Conservation (phyloP, 64 coral and sea anemone species). For the Actinia equina region DNA sequence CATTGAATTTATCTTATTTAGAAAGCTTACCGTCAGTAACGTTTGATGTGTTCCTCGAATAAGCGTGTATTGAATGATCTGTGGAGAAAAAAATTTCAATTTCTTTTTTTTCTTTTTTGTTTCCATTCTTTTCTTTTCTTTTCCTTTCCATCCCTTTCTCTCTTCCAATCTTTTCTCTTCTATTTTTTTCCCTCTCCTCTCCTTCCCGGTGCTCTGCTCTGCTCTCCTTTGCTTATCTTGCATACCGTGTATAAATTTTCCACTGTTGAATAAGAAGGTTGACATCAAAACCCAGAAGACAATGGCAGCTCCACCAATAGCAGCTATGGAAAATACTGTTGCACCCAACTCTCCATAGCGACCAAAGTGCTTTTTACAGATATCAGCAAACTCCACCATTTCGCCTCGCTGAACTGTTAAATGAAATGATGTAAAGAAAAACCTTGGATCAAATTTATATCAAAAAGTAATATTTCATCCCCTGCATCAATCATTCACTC, state of each 20-base stretch:
- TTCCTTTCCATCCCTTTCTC: not conserved
- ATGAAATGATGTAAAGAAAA: not conserved
- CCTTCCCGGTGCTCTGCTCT: not conserved
- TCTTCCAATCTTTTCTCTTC: not conserved
- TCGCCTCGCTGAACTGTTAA: constrained; percentile 35
- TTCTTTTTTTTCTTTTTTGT: not conserved
- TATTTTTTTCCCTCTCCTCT: not conserved
- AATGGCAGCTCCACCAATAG: constrained; percentile 83
- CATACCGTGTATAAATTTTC: constrained; percentile 84
- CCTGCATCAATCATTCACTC: not conserved
- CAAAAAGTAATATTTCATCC: constrained; percentile 7
- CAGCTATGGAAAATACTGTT: constrained; percentile 73
- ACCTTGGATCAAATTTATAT: not conserved
- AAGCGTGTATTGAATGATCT: not conserved
- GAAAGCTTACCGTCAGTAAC: not conserved
- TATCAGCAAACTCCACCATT: constrained; percentile 52
- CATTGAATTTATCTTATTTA: too few relatives aligned
- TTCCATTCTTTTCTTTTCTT: not conserved
- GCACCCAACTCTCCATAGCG: constrained; percentile 73
- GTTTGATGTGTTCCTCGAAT: not conserved
- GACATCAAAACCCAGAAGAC: constrained; percentile 98
- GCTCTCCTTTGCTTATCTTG: not conserved
- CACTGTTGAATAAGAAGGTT: constrained; percentile 90
- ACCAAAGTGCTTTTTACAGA: constrained; percentile 70
- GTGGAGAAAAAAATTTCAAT: not conserved